A percentile compares a stretch with the other conserved stretches of the same genome.
Evolutionary conservation across 2,113 vertebrate genomes (phyloP).

Genomic region (Muntiacus reevesi): DNA sequence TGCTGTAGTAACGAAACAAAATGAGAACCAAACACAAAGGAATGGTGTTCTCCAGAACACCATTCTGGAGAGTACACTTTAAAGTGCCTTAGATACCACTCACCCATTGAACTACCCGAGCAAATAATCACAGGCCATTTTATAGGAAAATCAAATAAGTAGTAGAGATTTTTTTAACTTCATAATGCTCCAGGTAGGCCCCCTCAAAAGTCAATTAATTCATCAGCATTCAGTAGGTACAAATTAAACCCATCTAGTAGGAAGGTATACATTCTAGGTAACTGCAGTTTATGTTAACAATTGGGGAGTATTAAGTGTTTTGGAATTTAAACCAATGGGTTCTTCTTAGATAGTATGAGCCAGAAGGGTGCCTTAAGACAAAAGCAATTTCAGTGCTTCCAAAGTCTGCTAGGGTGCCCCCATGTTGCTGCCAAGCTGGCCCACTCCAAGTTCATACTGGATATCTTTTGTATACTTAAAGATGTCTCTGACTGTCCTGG

Average conservation of each 20-base stretch:
- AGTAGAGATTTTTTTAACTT: constrained; percentile 19
- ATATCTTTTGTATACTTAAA: not conserved
- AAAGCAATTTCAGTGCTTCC: not conserved
- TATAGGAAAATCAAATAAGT: not conserved
- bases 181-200: not conserved
- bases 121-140: not conserved
- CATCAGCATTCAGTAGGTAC: not conserved
- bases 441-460: not conserved
- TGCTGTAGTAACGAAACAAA: constrained; percentile 44
- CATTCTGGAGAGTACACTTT: not conserved
- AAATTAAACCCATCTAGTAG: not conserved
- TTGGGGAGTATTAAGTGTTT: not conserved
- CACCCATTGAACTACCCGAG: not conserved
- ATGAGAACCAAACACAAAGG: constrained; percentile 44
- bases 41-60: constrained; percentile 23
- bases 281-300: not conserved
- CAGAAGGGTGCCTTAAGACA: not conserved
- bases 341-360: not conserved
- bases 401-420: not conserved
- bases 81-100: not conserved
- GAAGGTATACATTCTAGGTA: not conserved
- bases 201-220: constrained; percentile 27
- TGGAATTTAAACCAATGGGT: not conserved
- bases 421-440: not conserved
- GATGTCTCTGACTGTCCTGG: not conserved